Base-by-base conservation (phyloP, 2,113 vertebrate genomes). In the Canis aureus region DNA sequence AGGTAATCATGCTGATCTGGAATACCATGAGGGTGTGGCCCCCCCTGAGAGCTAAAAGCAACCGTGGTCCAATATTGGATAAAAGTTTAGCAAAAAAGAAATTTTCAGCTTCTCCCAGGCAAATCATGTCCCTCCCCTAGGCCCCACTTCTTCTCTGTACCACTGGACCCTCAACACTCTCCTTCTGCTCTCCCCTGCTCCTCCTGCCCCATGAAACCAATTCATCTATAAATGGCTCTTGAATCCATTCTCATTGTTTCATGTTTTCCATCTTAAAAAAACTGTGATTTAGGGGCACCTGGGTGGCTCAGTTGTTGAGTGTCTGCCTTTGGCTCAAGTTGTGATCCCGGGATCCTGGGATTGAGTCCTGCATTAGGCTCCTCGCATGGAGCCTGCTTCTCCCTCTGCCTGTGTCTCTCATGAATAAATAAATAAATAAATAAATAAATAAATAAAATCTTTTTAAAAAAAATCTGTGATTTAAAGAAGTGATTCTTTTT, bases 201-300 rank as follows among this genome's bases (percentile, higher is more conserved):
- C 55, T 20, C 15, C 0, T 2, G 11, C 55, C 43, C 25, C 35
- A 12, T 23, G 38, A 87, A 81, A 66, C 59, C 69, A 95, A 6
- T 16, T 27, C 43, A 71, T 57, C 55, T 29, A 19, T 9, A 55
- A 66, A 78, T 66, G 43, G 49, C 25, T 94, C 57, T 96, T 78
- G 53, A 87, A 53, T 38, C 59, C 23, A 51, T 76, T 57, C 81
- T 92, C 27, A 10, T 69, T n/a, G 95, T 86, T 95, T 97, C 93
- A 91, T 89, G 64, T 57, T 94, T 97, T 76, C 32, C 62, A 93
- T 60, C 78, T 84, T 86, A 43, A 91, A 94, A 97, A 89, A 57
- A 93, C 59, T 43, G 43, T 43, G 43, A 43, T 43, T 43, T 43
- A 43, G 43, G 43, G 43, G 6, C 43, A 43, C 43, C 43, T 43